Evolutionary conservation across 2,888 invertebrate species (phyloP).

Genomic region (Phyto melanocephala): DNA sequence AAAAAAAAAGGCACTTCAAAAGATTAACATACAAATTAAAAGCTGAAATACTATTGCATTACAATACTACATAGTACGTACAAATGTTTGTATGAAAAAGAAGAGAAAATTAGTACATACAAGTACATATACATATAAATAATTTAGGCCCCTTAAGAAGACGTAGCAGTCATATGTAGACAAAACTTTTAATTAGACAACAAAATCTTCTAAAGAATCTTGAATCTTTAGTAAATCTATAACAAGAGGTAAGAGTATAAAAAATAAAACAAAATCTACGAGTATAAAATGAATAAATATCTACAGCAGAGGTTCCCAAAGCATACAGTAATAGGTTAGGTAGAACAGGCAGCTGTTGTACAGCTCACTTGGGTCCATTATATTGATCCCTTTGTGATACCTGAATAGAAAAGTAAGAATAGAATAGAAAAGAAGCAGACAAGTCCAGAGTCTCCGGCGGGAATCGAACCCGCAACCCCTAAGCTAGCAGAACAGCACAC

Average conservation of each 20-base stretch:
- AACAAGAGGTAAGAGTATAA: background rate
- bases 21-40: slow-evolving; percentile 3
- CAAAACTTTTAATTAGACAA: slow-evolving; percentile 51
- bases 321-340: too few relatives aligned
- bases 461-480: too few relatives aligned
- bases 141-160: background rate
- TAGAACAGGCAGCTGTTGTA: too few relatives aligned
- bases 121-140: background rate
- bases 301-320: background rate
- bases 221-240: slow-evolving; percentile 39
- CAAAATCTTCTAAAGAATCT: slow-evolving; percentile 38
- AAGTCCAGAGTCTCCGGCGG: too few relatives aligned
- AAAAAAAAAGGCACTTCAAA: background rate
- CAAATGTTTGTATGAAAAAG: background rate
- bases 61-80: background rate
- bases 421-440: background rate
- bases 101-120: background rate
- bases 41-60: background rate
- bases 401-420: too few relatives aligned
- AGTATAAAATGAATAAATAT: background rate
- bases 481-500: too few relatives aligned
- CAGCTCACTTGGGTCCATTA: too few relatives aligned
- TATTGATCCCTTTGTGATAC: too few relatives aligned
- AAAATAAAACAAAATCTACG: background rate
- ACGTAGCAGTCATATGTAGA: slow-evolving; percentile 22